Percentiles rank a stretch among this genome's conserved stretches.
These are phyloP conservation scores for Sibirionetta formosa DNA, from an alignment of 2,797 vertebrate genomes.

Conservation along the genomic window DNA sequence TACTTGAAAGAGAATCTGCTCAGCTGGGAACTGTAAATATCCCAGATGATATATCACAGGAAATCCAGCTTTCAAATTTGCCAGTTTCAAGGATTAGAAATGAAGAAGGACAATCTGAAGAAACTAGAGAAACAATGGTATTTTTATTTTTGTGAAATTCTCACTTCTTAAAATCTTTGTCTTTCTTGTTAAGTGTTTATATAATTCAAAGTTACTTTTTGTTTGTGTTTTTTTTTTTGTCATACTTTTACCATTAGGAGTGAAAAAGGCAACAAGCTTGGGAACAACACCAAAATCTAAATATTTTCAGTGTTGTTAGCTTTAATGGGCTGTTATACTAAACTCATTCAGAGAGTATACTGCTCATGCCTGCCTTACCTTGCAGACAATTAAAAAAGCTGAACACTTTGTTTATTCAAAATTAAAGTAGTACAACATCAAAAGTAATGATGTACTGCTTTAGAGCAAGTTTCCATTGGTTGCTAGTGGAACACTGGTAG, in stretches of 20 bases:
- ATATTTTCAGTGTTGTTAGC: rapidly evolving
- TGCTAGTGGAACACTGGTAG: rapidly evolving
- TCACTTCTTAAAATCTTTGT: neutral
- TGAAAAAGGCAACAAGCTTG: neutral
- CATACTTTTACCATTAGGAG: neutral
- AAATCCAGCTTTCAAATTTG: conserved; percentile 3
- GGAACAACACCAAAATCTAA: neutral
- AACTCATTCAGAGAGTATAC: neutral
- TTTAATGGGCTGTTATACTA: neutral
- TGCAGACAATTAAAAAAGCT: neutral
- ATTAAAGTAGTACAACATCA: neutral
- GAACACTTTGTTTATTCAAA: neutral
- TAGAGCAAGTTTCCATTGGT: neutral
- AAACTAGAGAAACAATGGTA: conserved; percentile 46
- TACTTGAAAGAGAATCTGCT: neutral
- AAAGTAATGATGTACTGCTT: neutral
- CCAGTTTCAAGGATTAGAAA: neutral
- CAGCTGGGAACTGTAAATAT: neutral
- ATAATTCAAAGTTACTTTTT: neutral
- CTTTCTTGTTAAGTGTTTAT: neutral
- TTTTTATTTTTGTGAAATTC: neutral
- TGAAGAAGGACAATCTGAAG: neutral
- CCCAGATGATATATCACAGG: neutral
- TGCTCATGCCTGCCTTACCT: neutral
- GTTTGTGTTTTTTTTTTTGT: rapidly evolving